Base-by-base conservation (phyloP, 2,797 vertebrate species). In the Harpia harpyja region DNA sequence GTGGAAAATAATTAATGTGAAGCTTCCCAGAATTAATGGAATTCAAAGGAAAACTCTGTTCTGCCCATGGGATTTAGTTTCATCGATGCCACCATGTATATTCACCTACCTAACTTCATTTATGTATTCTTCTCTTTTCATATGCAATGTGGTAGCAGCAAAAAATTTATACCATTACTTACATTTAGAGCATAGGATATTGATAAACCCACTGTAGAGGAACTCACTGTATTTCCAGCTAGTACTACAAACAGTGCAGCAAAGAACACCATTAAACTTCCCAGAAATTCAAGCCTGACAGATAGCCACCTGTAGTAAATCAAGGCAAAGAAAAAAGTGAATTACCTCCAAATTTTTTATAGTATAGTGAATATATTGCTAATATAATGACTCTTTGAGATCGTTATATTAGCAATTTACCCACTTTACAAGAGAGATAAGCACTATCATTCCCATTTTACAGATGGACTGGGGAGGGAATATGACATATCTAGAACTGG, bases 121-220 rank as follows among this genome's bases (percentile, higher is more conserved):
- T 37, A 65, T 21, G 19, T 51, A 44, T 49, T 53, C 13, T 63
- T 75, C 13, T 24, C 33, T 70, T 87, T 72, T 78, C 27, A 44
- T 17, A 68, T 32, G 20, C 53, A 51, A 35, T 23, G 41, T 39
- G 33, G 37, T 46, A 73, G 41, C 33, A 85, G 33, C 3, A 60
- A 83, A 85, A 56, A 39, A 48, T 28, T 25, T 67, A 81, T 53
- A 64, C 63, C 33, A 56, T 88, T 84, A 97, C 98, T 98, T 97
- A 98, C 97, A 96, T 98, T 98, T 72, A 98, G 77, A 61, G 97
- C 94, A 96, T 97, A 98, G 27, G 97, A 96, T 81, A 98, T 96
- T 6, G 94, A 95, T 86, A 98, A 96, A 78, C 96, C 97, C 91
- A 98, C 95, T 39, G 93, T 43, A 67, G 97, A 97, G 33, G 97